Percentiles rank a stretch among this genome's conserved stretches.
Conservation (phyloP, 2,888 invertebrate genomes). For the Oscheius sp. region DNA sequence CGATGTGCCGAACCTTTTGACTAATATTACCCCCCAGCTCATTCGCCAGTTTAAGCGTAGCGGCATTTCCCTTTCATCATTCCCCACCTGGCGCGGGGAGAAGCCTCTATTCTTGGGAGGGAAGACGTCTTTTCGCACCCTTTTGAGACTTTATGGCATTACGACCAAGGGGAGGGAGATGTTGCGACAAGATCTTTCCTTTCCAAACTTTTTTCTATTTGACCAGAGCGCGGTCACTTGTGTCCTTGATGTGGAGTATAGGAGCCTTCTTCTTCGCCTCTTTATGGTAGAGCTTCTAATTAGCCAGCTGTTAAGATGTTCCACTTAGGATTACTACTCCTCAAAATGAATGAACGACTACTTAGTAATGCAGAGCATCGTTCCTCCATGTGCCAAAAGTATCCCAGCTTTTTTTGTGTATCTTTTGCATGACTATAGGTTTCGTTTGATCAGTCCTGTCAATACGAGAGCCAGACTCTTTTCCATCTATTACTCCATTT, state of each 20-base stretch:
- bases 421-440: conserved; percentile 17
- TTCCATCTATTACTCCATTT: background rate
- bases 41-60: conserved; percentile 9
- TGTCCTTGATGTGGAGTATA: too few species aligned
- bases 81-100: conserved; percentile 1
- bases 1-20: too few species aligned
- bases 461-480: background rate
- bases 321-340: conserved; percentile 12
- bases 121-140: conserved; percentile 12
- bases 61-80: conserved; percentile 13
- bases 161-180: too few species aligned
- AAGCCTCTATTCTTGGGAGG: background rate
- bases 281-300: too few species aligned
- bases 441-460: conserved; percentile 10
- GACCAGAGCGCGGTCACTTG: too few species aligned
- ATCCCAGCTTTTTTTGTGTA: conserved; percentile 6
- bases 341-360: conserved; percentile 2
- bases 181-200: background rate
- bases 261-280: too few species aligned
- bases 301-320: too few species aligned
- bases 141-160: conserved; percentile 20
- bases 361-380: background rate
- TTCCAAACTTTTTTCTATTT: background rate
- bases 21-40: background rate
- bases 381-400: background rate